Evolutionary conservation across 2,113 vertebrate species (phyloP).

Genomic region (Chrysemys picta): DNA sequence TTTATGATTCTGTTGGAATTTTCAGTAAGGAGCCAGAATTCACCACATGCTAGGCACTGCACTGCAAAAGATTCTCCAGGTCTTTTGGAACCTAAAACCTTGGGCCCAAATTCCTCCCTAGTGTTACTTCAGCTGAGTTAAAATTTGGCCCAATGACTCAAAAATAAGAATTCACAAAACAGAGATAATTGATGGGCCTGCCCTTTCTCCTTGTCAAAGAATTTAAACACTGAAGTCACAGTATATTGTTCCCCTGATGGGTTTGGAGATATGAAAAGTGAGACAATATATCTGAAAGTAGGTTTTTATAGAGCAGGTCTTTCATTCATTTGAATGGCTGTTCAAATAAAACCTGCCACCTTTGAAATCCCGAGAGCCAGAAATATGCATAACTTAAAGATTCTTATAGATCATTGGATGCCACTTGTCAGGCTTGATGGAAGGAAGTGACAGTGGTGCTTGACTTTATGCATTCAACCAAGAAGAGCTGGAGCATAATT

Average conservation of each 20-base stretch:
- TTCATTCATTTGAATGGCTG: neutral
- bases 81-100: neutral
- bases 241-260: neutral
- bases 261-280: neutral
- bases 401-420: neutral
- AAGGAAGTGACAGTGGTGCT: neutral
- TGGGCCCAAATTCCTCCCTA: neutral
- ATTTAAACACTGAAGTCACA: neutral
- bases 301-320: neutral
- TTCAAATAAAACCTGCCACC: neutral
- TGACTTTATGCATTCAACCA: neutral
- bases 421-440: neutral
- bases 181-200: neutral
- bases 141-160: neutral
- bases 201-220: neutral
- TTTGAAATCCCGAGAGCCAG: neutral
- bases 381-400: neutral
- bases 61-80: neutral
- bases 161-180: neutral
- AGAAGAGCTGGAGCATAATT: neutral
- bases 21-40: neutral
- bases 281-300: neutral
- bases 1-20: neutral
- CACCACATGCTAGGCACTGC: neutral
- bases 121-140: neutral